These are phyloP conservation scores for Melanotaenia boesemani DNA, from an alignment of 2,797 vertebrate genomes.

Conservation along the genomic window DNA sequence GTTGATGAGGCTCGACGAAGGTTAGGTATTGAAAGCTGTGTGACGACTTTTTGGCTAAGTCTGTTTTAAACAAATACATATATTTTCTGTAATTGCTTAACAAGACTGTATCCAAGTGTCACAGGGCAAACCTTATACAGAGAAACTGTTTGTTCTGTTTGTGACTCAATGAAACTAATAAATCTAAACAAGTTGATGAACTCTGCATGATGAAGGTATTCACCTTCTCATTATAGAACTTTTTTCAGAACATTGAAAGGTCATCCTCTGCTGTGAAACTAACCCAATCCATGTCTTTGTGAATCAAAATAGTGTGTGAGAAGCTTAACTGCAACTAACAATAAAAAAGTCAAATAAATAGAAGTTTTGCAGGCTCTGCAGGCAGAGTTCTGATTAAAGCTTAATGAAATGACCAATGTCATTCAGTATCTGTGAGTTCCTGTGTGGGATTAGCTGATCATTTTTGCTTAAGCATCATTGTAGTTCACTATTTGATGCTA, in stretches of 20 bases:
- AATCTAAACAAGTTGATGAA: slow-evolving; percentile 2
- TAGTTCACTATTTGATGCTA: slow-evolving; percentile 7
- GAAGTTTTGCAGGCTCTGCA: slow-evolving; percentile 31
- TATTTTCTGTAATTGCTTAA: neutral
- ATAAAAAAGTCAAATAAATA: slow-evolving; percentile 33
- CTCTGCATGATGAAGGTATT: neutral
- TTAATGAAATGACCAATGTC: slow-evolving; percentile 49
- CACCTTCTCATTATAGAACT: neutral
- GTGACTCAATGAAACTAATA: neutral
- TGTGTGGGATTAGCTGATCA: slow-evolving; percentile 4
- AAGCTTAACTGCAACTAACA: slow-evolving; percentile 9
- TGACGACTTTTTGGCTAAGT: neutral
- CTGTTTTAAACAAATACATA: neutral
- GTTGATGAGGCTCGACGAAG: neutral
- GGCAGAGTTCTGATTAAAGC: slow-evolving; percentile 36
- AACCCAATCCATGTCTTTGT: neutral
- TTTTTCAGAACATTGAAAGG: neutral
- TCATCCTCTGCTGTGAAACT: neutral
- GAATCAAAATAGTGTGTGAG: neutral
- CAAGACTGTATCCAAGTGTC: neutral
- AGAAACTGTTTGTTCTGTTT: neutral
- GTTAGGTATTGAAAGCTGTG: slow-evolving; percentile 8
- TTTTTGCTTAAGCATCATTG: slow-evolving; percentile 14
- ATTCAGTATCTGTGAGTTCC: slow-evolving; percentile 18
- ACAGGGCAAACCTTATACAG: neutral